A percentile compares a stretch with the other conserved stretches of the same genome.
Evolutionary conservation across 2,113 vertebrate genomes (phyloP).

Genomic region (Nymphicus hollandicus): DNA sequence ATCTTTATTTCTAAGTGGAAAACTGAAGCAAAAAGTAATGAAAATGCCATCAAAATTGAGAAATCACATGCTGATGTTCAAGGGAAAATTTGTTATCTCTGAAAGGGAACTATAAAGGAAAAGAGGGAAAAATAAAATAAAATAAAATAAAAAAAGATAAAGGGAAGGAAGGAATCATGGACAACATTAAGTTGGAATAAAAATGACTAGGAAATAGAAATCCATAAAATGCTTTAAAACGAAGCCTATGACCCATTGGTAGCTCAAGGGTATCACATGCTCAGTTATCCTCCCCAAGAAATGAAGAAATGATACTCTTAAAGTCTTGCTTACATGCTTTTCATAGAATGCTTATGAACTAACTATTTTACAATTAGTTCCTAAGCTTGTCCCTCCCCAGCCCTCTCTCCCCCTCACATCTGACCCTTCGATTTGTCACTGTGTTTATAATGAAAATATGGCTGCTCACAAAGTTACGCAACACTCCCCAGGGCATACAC

Average conservation of each 20-base stretch:
- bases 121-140: not conserved
- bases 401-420: not conserved
- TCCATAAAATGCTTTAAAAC: not conserved
- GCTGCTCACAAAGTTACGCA: not conserved
- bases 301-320: not conserved
- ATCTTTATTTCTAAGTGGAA: not conserved
- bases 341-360: not conserved
- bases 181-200: not conserved
- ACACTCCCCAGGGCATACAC: not conserved
- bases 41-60: not conserved
- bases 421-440: not conserved
- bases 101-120: not conserved
- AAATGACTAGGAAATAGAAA: not conserved
- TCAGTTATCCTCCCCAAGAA: not conserved
- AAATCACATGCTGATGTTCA: not conserved
- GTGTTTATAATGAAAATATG: not conserved
- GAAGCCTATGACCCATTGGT: not conserved
- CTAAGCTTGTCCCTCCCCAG: not conserved
- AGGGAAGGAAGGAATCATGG: not conserved
- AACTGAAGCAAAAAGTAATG: not conserved
- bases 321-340: not conserved
- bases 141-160: no score
- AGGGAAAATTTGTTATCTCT: not conserved
- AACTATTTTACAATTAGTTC: not conserved
- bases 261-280: not conserved